Evolutionary conservation across 2,113 vertebrate genomes (phyloP).

Genomic region (Poicephalus gulielmi): DNA sequence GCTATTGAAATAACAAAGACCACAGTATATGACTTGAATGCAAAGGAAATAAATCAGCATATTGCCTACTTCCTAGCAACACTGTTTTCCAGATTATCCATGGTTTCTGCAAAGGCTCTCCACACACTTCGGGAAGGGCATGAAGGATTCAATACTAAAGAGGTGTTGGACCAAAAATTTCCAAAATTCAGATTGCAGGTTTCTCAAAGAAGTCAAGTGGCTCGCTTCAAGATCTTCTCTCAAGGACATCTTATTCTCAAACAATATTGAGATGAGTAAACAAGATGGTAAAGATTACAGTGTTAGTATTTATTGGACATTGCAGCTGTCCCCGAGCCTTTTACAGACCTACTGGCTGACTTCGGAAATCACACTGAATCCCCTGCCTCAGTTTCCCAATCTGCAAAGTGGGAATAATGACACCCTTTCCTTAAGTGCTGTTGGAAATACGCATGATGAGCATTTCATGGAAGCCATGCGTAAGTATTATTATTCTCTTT

Average conservation of each 20-base stretch:
- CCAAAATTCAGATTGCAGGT: neutral
- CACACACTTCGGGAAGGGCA: neutral
- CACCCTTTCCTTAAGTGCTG: neutral
- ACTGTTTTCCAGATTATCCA: neutral
- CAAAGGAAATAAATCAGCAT: conserved; percentile 10
- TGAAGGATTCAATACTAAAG: neutral
- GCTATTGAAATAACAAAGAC: conserved; percentile 19
- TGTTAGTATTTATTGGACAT: neutral
- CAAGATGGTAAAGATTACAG: neutral
- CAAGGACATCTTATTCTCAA: neutral
- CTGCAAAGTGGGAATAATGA: neutral
- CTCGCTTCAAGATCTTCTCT: neutral
- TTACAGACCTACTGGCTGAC: neutral
- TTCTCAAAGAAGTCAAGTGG: neutral
- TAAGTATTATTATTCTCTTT: neutral
- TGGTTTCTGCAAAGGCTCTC: neutral
- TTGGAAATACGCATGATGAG: neutral
- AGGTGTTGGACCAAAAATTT: neutral
- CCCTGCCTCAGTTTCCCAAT: neutral
- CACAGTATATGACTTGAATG: conserved; percentile 2
- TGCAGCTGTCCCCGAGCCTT: neutral
- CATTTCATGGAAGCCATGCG: neutral
- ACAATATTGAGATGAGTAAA: neutral
- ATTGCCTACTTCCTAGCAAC: neutral
- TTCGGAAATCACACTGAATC: neutral